These are phyloP conservation scores for Parazoanthus atlanticus DNA, from an alignment of 92 coral and sea anemone genomes.

Conservation along the genomic window DNA sequence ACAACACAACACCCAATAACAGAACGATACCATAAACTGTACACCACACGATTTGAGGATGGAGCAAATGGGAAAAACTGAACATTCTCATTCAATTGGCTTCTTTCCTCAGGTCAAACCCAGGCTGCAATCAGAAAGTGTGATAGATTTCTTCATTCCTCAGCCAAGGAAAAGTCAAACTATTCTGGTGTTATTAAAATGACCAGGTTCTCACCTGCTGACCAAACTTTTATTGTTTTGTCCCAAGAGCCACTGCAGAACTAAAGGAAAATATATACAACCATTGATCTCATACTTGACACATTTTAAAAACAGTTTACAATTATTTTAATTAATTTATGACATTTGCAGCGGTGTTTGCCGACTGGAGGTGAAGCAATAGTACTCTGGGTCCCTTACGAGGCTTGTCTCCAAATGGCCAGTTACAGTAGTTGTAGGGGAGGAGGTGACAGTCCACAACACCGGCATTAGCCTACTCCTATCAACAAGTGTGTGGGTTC, in stretches of 20 bases:
- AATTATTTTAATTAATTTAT: too few relatives aligned
- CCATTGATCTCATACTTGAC: not conserved
- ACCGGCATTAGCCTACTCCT: too few relatives aligned
- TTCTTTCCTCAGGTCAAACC: not conserved
- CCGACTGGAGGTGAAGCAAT: too few relatives aligned
- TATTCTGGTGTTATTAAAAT: not conserved
- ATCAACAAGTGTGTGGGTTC: too few relatives aligned
- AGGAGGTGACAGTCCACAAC: too few relatives aligned
- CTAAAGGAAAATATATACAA: constrained; percentile 43
- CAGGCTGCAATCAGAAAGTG: not conserved
- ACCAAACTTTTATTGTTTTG: constrained; percentile 93
- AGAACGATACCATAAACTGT: too few relatives aligned
- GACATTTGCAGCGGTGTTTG: too few relatives aligned
- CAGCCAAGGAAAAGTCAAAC: not conserved
- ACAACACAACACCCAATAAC: too few relatives aligned
- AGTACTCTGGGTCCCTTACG: too few relatives aligned
- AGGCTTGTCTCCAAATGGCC: too few relatives aligned
- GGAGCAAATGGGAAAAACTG: not conserved
- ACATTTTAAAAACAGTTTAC: too few relatives aligned
- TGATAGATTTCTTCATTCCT: not conserved
- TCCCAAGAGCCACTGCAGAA: constrained; percentile 99
- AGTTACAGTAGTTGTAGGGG: too few relatives aligned
- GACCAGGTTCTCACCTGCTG: constrained; percentile 78
- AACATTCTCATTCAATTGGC: not conserved
- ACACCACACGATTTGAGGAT: not conserved